Evolutionary conservation across 2,797 vertebrate species (phyloP).

Genomic region (Hylomyscus alleni): DNA sequence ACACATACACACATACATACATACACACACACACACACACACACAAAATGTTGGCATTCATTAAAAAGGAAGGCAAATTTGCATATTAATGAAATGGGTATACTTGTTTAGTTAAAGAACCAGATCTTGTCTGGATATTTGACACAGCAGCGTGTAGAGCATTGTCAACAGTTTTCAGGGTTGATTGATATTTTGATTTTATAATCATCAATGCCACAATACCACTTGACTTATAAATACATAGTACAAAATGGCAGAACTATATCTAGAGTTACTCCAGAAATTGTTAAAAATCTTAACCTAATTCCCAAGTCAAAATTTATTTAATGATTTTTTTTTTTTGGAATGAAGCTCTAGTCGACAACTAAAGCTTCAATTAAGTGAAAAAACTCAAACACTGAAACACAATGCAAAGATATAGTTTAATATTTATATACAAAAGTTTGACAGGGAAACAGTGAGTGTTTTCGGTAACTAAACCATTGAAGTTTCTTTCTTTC

Average conservation of each 20-base stretch:
- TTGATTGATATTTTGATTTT: constrained; percentile 17
- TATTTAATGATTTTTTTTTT: neutral
- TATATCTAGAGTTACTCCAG: neutral
- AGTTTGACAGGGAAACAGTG: neutral
- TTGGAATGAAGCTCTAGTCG: neutral
- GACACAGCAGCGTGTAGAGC: neutral
- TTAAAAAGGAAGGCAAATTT: neutral
- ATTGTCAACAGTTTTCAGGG: neutral
- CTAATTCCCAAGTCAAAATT: neutral
- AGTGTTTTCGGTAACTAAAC: neutral
- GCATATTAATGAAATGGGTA: neutral
- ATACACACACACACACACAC: no score
- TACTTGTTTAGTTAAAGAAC: neutral
- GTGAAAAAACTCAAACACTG: neutral
- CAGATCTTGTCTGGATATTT: neutral
- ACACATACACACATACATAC: no score
- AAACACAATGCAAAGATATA: neutral
- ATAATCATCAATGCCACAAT: neutral
- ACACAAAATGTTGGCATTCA: neutral
- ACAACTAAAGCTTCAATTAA: neutral
- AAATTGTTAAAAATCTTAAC: neutral
- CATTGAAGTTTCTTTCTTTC: neutral
- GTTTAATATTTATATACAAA: neutral
- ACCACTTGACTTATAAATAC: neutral
- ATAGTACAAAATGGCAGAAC: constrained; percentile 12